phyloP scores from a whole-genome alignment of 2,113 vertebrate species.

The Azemiops feae region DNA sequence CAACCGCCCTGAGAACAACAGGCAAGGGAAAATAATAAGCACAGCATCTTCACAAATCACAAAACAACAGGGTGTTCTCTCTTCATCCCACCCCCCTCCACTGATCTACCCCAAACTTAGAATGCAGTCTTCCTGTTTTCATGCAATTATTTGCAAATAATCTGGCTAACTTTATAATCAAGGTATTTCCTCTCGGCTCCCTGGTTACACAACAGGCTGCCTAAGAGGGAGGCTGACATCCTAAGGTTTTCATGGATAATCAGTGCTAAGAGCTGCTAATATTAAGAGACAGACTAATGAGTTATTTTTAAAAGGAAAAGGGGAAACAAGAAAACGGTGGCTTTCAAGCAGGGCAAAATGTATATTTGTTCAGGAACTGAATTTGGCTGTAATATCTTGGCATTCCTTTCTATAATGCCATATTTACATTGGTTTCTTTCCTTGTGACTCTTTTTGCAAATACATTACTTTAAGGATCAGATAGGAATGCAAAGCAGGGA shows the following conservation, averaged over 20 bases:
- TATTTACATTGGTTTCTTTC: not conserved
- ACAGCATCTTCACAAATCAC: constrained; percentile 59
- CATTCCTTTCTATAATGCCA: not conserved
- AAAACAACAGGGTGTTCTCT: constrained; percentile 57
- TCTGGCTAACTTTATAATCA: constrained; percentile 79
- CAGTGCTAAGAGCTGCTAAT: constrained; percentile 77
- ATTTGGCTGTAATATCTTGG: constrained; percentile 29
- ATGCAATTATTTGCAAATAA: constrained; percentile 83
- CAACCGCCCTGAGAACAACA: not conserved
- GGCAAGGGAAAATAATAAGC: constrained; percentile 38
- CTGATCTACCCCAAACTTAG: constrained; percentile 52
- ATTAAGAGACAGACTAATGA: constrained; percentile 75
- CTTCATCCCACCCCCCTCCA: constrained; percentile 28
- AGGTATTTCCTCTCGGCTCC: constrained; percentile 79
- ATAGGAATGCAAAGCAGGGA: not conserved
- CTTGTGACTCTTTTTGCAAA: not conserved
- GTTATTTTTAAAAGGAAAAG: constrained; percentile 18
- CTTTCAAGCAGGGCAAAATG: not conserved
- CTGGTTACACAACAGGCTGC: constrained; percentile 73
- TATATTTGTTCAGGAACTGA: constrained; percentile 39
- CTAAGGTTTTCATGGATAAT: constrained; percentile 81
- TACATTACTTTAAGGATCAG: not conserved
- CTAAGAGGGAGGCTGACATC: constrained; percentile 77
- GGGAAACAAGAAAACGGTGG: constrained; percentile 27
- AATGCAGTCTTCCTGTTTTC: constrained; percentile 75